Conservation (phyloP, 2,113 vertebrate genomes). For the Butorides virescens region DNA sequence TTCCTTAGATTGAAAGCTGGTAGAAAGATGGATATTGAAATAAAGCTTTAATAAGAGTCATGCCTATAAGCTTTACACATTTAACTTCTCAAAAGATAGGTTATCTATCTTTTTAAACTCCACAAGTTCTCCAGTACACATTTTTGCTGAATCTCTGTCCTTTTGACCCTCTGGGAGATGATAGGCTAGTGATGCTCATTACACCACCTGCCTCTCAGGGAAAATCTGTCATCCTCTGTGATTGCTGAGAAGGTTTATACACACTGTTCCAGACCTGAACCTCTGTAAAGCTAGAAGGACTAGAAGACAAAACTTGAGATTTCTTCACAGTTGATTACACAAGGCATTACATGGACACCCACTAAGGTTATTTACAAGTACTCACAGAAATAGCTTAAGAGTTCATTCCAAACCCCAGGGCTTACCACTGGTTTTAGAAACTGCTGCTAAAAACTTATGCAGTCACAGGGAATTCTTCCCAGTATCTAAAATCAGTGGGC, state of each 20-base stretch:
- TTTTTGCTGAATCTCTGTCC: neutral
- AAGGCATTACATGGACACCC: neutral
- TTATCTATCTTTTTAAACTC: neutral
- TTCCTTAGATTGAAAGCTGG: neutral
- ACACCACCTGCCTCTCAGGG: neutral
- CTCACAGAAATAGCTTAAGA: neutral
- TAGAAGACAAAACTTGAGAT: neutral
- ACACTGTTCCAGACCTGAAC: neutral
- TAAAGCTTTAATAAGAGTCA: neutral
- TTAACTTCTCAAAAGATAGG: neutral
- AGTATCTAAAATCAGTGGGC: neutral
- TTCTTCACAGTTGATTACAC: conserved; percentile 1
- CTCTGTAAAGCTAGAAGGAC: neutral
- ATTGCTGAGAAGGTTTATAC: neutral
- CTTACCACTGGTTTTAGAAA: neutral
- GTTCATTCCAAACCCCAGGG: neutral
- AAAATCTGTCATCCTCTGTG: neutral
- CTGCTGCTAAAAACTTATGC: neutral
- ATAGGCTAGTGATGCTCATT: neutral
- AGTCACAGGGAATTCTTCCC: neutral
- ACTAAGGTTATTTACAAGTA: neutral
- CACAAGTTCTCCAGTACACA: neutral
- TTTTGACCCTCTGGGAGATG: neutral
- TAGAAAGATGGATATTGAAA: neutral
- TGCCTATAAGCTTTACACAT: neutral